These are phyloP conservation scores for Crotalus helleri DNA, from an alignment of 2,113 vertebrate species.

Conservation along the genomic window DNA sequence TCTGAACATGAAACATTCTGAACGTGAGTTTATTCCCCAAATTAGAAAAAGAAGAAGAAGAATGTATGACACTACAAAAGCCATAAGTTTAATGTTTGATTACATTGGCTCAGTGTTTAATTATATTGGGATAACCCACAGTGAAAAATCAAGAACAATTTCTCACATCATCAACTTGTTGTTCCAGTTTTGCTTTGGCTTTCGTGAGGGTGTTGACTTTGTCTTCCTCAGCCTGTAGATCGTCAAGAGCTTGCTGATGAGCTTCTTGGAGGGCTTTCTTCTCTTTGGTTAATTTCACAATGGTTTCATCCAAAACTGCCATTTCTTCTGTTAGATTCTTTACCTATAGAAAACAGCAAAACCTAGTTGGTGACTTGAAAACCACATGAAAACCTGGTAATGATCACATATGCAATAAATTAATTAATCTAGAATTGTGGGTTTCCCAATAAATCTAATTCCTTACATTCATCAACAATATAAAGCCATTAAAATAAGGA, in stretches of 20 bases:
- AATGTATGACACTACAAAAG: neutral
- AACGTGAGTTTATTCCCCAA: neutral
- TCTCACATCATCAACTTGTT: slow-evolving; percentile 72
- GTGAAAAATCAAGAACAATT: neutral
- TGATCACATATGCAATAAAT: neutral
- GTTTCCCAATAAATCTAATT: neutral
- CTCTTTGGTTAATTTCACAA: slow-evolving; percentile 68
- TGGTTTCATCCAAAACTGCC: slow-evolving; percentile 60
- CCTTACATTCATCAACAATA: neutral
- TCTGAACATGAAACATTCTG: neutral
- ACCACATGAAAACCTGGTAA: neutral
- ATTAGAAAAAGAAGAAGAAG: neutral
- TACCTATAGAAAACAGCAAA: slow-evolving; percentile 49
- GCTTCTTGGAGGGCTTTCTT: slow-evolving; percentile 72
- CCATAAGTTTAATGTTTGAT: neutral
- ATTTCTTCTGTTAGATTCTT: slow-evolving; percentile 73
- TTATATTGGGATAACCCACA: neutral
- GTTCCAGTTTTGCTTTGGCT: slow-evolving; percentile 71
- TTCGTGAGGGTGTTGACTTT: slow-evolving; percentile 70
- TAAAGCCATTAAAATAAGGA: neutral
- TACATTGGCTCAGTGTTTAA: neutral
- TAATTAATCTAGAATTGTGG: neutral
- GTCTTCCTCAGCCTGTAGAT: slow-evolving; percentile 73
- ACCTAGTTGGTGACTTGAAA: neutral
- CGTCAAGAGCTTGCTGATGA: slow-evolving; percentile 71